These are phyloP conservation scores for Capitella teleta DNA, from an alignment of 1,140 invertebrate species.

Conservation along the genomic window DNA sequence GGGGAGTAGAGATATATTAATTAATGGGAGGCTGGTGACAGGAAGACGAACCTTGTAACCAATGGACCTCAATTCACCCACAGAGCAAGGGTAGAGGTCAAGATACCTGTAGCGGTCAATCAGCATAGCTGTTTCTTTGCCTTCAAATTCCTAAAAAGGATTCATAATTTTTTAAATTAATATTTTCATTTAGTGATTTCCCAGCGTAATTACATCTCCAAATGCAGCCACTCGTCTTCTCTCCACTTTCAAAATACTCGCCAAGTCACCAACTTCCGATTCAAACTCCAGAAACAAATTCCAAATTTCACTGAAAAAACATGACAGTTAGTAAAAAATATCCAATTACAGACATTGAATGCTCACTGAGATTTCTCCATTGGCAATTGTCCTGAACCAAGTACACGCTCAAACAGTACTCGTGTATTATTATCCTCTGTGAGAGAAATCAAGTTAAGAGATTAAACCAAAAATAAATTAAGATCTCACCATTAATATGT, in stretches of 20 bases:
- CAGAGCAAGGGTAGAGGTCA: conserved; percentile 81
- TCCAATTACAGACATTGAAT: background rate
- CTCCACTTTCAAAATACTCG: conserved; percentile 97
- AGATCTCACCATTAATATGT: conserved; percentile 78
- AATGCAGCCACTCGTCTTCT: conserved; percentile 61
- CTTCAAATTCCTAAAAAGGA: conserved; percentile 89
- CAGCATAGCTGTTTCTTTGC: conserved; percentile 87
- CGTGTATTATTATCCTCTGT: conserved; percentile 97
- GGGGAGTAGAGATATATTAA: no score
- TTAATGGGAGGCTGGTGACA: no score
- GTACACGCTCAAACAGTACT: conserved; percentile 90
- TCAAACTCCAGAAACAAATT: conserved; percentile 97
- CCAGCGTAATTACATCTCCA: background rate
- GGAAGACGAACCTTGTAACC: conserved; percentile 45
- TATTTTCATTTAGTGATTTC: background rate
- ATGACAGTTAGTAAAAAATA: no score
- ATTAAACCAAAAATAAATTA: background rate
- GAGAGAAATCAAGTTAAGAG: conserved; percentile 15
- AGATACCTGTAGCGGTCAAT: conserved; percentile 93
- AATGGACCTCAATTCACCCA: conserved; percentile 64
- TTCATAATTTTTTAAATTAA: background rate
- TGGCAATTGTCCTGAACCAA: conserved; percentile 83
- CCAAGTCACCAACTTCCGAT: conserved; percentile 92
- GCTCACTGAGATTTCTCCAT: conserved; percentile 83
- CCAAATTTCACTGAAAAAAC: conserved; percentile 79